A percentile compares a stretch with the other conserved stretches of the same genome.
phyloP scores from a whole-genome alignment of 2,113 vertebrate species.

The Tupaia tana region DNA sequence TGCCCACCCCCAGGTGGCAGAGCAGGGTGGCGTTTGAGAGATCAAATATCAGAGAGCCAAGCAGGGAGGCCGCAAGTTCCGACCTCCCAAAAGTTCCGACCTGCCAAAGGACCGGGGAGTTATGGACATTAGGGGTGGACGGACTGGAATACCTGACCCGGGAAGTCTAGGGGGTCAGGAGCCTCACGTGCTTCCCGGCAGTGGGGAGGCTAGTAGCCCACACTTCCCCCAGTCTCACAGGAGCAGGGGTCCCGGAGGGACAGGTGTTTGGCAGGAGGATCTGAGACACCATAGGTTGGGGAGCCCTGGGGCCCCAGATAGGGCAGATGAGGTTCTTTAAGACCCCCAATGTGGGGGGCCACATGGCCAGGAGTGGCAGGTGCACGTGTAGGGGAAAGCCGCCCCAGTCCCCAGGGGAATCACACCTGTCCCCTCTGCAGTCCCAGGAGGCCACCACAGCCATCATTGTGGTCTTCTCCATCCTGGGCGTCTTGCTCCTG shows the following conservation, averaged over 20 bases:
- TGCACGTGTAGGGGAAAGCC: background rate
- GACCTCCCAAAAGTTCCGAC: background rate
- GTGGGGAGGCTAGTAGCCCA: background rate
- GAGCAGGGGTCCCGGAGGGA: background rate
- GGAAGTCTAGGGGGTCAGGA: background rate
- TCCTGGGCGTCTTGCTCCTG: conserved; percentile 85
- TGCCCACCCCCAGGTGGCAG: background rate
- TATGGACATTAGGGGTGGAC: background rate
- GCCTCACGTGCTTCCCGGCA: background rate
- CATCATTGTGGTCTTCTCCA: conserved; percentile 90
- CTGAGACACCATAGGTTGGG: background rate
- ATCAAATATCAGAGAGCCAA: background rate
- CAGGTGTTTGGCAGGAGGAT: background rate
- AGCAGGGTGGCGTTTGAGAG: background rate
- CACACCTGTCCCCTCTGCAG: background rate
- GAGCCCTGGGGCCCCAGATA: background rate
- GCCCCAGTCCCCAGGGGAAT: background rate
- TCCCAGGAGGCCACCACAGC: conserved; percentile 81
- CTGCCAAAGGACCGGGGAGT: background rate
- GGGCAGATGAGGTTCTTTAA: background rate
- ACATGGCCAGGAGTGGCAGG: background rate
- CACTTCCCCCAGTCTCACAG: background rate
- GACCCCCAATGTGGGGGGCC: background rate
- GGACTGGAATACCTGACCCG: background rate
- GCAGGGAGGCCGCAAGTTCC: background rate